A percentile compares a stretch with the other conserved stretches of the same genome.
phyloP scores from a whole-genome alignment of 2,888 invertebrate species.

The Cheilosia scutellata region DNA sequence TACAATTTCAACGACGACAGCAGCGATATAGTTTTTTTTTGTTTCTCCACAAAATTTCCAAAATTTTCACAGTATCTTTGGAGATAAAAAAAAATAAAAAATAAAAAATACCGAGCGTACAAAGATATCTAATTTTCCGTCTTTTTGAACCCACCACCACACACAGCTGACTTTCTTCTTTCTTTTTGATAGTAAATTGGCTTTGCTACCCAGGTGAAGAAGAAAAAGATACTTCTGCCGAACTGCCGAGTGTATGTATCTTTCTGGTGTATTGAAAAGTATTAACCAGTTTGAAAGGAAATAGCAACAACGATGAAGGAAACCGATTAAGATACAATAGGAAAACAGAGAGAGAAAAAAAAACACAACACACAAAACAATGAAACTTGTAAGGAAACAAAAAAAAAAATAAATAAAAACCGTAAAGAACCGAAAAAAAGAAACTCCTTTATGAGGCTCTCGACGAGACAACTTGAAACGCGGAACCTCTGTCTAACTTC shows the following conservation, averaged over 20 bases:
- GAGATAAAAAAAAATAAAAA: slow-evolving; percentile 6
- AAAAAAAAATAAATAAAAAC: slow-evolving; percentile 17
- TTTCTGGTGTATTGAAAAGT: slow-evolving; percentile 27
- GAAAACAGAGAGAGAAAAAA: background rate
- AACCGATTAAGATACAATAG: slow-evolving; percentile 47
- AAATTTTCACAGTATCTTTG: slow-evolving; percentile 10
- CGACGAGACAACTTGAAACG: slow-evolving; percentile 62
- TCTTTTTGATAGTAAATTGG: slow-evolving; percentile 35
- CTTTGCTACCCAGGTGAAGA: slow-evolving; percentile 35
- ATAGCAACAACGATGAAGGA: slow-evolving; percentile 27
- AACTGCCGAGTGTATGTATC: slow-evolving; percentile 19
- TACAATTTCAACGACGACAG: slow-evolving; percentile 16
- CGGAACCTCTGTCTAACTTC: slow-evolving; percentile 68
- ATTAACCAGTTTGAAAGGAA: slow-evolving; percentile 61
- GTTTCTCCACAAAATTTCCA: slow-evolving; percentile 3
- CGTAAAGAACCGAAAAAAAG: slow-evolving; percentile 21
- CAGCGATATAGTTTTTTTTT: slow-evolving; percentile 19
- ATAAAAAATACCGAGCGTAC: no score
- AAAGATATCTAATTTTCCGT: slow-evolving; percentile 13
- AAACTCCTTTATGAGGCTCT: slow-evolving; percentile 44
- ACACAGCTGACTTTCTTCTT: slow-evolving; percentile 70
- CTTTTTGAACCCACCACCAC: slow-evolving; percentile 43
- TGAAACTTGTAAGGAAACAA: slow-evolving; percentile 7
- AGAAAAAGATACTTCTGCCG: slow-evolving; percentile 11
- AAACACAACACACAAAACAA: slow-evolving; percentile 28